Conservation (phyloP, 2,888 invertebrate genomes). For the Ceriagrion tenellum region DNA sequence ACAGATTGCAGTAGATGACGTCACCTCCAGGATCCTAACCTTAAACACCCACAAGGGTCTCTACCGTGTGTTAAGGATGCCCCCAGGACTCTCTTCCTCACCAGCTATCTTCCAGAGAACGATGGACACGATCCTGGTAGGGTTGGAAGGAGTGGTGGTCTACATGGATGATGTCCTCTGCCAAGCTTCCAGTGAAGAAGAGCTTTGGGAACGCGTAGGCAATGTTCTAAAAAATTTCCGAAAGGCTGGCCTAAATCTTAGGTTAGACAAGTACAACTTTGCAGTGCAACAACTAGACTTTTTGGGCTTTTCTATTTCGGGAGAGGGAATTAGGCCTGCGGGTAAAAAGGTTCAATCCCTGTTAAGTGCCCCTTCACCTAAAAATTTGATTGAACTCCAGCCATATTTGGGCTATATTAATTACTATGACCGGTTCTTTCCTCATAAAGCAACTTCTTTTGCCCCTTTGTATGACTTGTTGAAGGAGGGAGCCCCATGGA, state of each 20-base stretch:
- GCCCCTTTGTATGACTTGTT: not conserved
- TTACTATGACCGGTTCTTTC: no score
- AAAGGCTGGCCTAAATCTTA: not conserved
- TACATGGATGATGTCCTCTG: not conserved
- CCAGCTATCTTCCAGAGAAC: not conserved
- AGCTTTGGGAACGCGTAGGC: not conserved
- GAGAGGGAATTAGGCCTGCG: not conserved
- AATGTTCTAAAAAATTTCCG: not conserved
- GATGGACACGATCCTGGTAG: not conserved
- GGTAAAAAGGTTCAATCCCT: not conserved
- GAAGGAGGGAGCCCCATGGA: not conserved
- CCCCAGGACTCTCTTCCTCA: not conserved
- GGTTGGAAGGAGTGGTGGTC: not conserved
- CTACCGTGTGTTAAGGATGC: no score
- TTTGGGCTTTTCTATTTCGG: not conserved
- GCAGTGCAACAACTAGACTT: not conserved
- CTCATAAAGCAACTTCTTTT: not conserved
- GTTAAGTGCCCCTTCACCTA: not conserved
- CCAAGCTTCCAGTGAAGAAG: not conserved
- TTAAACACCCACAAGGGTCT: not conserved
- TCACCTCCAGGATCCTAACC: not conserved
- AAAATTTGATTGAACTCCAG: not conserved
- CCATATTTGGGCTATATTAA: not conserved
- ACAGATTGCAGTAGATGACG: not conserved
- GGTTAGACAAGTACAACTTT: not conserved